Conservation (phyloP, 2,888 invertebrate genomes). For the Aradus depressus region DNA sequence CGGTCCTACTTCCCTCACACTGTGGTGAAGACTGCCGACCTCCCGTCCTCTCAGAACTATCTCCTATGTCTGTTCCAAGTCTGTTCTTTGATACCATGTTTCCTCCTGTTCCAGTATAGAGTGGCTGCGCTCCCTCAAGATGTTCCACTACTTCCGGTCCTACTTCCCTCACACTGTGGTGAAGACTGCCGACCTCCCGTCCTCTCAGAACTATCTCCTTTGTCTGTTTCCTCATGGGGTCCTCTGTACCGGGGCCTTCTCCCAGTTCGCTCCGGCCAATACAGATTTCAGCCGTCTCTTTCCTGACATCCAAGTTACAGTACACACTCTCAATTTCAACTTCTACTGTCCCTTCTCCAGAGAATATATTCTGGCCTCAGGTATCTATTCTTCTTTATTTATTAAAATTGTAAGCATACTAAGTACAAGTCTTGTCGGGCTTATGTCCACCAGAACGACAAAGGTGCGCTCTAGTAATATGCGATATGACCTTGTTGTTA, state of each 20-base stretch:
- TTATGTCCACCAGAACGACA: too few species aligned
- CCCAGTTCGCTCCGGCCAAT: slow-evolving; percentile 63
- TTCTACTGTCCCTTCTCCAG: slow-evolving; percentile 61
- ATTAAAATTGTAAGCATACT: too few species aligned
- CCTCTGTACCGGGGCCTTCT: slow-evolving; percentile 65
- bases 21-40: slow-evolving; percentile 68
- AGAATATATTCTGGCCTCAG: slow-evolving; percentile 45
- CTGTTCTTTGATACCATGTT: too few species aligned
- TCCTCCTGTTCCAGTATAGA: not conserved
- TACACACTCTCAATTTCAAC: slow-evolving; percentile 60
- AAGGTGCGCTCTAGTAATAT: too few species aligned
- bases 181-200: slow-evolving; percentile 70
- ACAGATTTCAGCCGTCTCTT: slow-evolving; percentile 44
- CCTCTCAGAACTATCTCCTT: slow-evolving; percentile 69
- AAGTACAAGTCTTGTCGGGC: too few species aligned
- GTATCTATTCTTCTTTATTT: slow-evolving; percentile 6
- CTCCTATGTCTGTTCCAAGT: too few species aligned
- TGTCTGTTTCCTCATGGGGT: slow-evolving; percentile 89
- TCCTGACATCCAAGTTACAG: slow-evolving; percentile 49
- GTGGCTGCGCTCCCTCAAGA: slow-evolving; percentile 28
- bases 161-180: slow-evolving; percentile 79
- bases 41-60: slow-evolving; percentile 71
- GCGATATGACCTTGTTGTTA: too few species aligned
- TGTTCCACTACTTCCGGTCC: slow-evolving; percentile 63
- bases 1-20: slow-evolving; percentile 75